Base-by-base conservation (phyloP, 2,113 vertebrate species). In the Otocyon megalotis region DNA sequence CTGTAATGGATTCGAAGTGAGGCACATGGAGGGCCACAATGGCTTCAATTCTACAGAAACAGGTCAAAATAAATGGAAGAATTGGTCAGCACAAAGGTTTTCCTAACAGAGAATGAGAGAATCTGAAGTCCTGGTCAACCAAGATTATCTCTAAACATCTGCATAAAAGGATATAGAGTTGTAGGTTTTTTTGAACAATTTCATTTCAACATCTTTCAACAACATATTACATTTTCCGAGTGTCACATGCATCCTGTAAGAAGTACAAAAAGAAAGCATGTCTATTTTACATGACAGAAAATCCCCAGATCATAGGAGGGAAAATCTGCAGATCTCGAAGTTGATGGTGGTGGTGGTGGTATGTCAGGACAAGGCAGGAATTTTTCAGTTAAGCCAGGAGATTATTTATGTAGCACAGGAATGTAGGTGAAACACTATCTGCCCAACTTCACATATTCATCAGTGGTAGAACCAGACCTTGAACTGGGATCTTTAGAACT, bases 121-220 rank as follows among this genome's bases (percentile, higher is more conserved):
- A 37, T 92, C 65, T 92, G 86, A 86, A 77, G 93, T 92, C 54
- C 37, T 63, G 58, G 50, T 58, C 96, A 96, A 53, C 32, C 20
- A 19, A 30, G 83, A 88, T 92, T 90, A 58, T 87, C 16, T 93
- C 35, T 84, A 67, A 76, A 81, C n/a, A 81, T 5, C 28, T 43
- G 12, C 12, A 60, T 30, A 16, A 90, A 69, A 85, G 1, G 13
- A 30, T 50, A 22, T 0, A 37, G 60, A 87, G 24, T 20, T 74
- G 22, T 56, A 30, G 5, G 43, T 7, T 83, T 87, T 91, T 74
- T 85, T 1, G 4, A 80, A 67, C 14, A 8, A n/a, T 54, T 97
- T 88, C 69, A 67, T 87, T 89, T 63, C 28, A 76, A 22, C 35
- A 28, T 83, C 48, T 89, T 89, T 82, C 53, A 62, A 81, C 17